These are phyloP conservation scores for Clinocottus analis DNA, from an alignment of 2,113 vertebrate species.

Conservation along the genomic window DNA sequence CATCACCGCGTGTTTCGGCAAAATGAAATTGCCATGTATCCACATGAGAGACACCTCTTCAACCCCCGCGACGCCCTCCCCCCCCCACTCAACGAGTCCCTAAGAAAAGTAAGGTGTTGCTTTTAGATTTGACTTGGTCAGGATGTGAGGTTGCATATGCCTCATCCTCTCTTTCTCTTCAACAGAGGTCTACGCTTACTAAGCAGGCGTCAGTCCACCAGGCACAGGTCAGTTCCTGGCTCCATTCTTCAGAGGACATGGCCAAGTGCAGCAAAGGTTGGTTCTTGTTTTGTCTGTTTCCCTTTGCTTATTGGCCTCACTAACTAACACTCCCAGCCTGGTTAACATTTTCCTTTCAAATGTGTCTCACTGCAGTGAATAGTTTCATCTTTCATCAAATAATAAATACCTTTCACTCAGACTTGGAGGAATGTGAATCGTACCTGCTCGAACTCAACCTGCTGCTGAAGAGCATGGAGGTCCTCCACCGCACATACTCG, in stretches of 20 bases:
- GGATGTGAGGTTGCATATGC: background rate
- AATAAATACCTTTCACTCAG: conserved; percentile 70
- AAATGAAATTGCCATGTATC: conserved; percentile 95
- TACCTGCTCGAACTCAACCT: conserved; percentile 91
- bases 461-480: conserved; percentile 93
- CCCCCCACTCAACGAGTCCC: conserved; percentile 77
- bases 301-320: background rate
- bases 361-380: background rate
- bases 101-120: conserved; percentile 84
- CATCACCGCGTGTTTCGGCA: conserved; percentile 94
- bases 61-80: conserved; percentile 80
- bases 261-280: conserved; percentile 93
- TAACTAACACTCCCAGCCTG: background rate
- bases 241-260: conserved; percentile 94
- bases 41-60: conserved; percentile 87
- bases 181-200: conserved; percentile 83
- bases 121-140: background rate
- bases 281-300: background rate
- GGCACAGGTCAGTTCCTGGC: conserved; percentile 87
- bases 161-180: background rate
- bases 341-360: background rate
- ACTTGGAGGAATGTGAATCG: conserved; percentile 89
- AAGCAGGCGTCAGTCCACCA: conserved; percentile 89
- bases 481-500: conserved; percentile 92
- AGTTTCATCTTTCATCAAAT: conserved; percentile 6